Percentiles rank a stretch among this genome's conserved stretches.
These are phyloP conservation scores for Drosophila suboccidentalis DNA, from an alignment of 2,888 invertebrate species.

Conservation along the genomic window DNA sequence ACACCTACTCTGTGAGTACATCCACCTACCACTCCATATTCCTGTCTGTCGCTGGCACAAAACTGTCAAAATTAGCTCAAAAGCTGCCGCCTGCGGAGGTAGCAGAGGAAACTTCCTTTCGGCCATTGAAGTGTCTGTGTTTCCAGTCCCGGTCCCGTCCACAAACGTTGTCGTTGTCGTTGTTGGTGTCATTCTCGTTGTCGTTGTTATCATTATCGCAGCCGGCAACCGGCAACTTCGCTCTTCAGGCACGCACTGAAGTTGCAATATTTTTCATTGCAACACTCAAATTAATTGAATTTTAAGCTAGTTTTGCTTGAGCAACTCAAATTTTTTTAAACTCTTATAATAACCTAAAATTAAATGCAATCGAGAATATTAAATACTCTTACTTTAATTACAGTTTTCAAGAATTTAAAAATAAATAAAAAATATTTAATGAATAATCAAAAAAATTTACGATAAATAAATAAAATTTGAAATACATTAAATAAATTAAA, in stretches of 20 bases:
- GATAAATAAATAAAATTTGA: background rate
- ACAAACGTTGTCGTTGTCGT: conserved; percentile 3
- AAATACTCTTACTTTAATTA: conserved; percentile 10
- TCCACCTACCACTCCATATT: conserved; percentile 7
- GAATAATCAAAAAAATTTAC: too few species aligned
- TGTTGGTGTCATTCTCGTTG: conserved; percentile 29
- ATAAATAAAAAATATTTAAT: background rate
- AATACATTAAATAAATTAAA: background rate
- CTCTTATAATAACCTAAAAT: conserved; percentile 56
- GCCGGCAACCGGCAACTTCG: conserved; percentile 8
- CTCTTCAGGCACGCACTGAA: conserved; percentile 66
- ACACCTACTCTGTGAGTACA: background rate
- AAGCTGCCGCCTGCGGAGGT: conserved; percentile 44
- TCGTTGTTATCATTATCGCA: conserved; percentile 33
- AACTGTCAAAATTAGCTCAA: conserved; percentile 72
- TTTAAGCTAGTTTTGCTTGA: conserved; percentile 69
- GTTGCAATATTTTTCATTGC: conserved; percentile 72
- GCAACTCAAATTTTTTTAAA: conserved; percentile 61
- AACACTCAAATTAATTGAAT: conserved; percentile 77
- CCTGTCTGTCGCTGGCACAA: conserved; percentile 56
- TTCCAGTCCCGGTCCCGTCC: conserved; percentile 8
- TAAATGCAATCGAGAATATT: background rate
- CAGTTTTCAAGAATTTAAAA: background rate
- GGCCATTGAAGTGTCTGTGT: conserved; percentile 35
- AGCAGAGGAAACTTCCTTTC: conserved; percentile 47